These are phyloP conservation scores for Macrosiphum euphorbiae DNA, from an alignment of 2,888 invertebrate genomes.

Conservation along the genomic window DNA sequence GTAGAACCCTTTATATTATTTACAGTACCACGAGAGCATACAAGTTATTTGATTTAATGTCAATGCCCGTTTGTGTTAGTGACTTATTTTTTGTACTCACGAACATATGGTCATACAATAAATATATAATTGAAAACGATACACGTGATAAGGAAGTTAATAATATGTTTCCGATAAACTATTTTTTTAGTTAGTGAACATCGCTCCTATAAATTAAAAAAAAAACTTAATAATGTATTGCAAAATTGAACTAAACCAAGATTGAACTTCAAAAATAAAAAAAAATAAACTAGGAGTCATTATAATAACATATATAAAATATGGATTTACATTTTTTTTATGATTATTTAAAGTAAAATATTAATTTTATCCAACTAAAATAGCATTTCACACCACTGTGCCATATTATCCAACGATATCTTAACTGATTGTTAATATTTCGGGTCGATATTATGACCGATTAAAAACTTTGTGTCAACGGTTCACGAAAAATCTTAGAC, in stretches of 20 bases:
- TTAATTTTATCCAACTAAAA: not conserved
- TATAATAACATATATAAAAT: accelerated
- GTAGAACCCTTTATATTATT: not conserved
- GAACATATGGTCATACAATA: too few species aligned
- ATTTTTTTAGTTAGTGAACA: too few species aligned
- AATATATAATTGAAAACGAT: too few species aligned
- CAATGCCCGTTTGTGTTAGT: too few species aligned
- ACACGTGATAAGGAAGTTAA: too few species aligned
- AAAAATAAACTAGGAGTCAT: not conserved
- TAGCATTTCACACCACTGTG: not conserved
- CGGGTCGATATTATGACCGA: accelerated
- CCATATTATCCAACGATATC: not conserved
- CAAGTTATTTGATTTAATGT: too few species aligned
- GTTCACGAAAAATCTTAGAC: not conserved
- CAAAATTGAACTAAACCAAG: not conserved
- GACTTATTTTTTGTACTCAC: too few species aligned
- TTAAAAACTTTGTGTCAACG: not conserved
- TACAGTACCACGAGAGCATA: not conserved
- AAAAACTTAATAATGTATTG: not conserved
- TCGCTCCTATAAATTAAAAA: too few species aligned
- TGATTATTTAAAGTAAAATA: not conserved
- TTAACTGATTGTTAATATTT: not conserved
- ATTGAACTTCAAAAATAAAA: not conserved
- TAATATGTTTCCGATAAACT: too few species aligned
- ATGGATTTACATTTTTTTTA: not conserved